These are phyloP conservation scores for Drosophila sordidapex DNA, from an alignment of 2,888 invertebrate species.

Conservation along the genomic window DNA sequence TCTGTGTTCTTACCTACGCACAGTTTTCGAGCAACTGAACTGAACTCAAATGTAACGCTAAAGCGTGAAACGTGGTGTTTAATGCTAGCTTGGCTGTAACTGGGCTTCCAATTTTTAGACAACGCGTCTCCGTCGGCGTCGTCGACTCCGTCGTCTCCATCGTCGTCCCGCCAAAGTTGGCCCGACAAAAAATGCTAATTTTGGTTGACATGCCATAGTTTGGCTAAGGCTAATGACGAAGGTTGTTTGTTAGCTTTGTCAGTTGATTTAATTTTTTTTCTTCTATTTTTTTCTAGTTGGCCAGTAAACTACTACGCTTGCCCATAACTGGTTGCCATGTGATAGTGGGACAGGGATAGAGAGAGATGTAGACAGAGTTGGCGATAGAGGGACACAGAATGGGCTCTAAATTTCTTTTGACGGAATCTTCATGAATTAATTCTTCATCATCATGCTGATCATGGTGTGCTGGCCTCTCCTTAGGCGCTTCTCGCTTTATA, in stretches of 20 bases:
- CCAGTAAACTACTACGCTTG: conserved; percentile 45
- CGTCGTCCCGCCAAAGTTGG: conserved; percentile 47
- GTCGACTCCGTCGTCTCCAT: conserved; percentile 12
- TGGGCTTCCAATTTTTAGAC: conserved; percentile 47
- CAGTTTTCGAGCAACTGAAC: conserved; percentile 61
- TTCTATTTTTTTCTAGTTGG: conserved; percentile 4
- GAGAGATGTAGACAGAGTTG: conserved; percentile 1
- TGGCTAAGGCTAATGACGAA: conserved; percentile 82
- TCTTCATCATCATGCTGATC: conserved; percentile 26
- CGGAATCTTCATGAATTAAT: conserved; percentile 81
- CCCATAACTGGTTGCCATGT: conserved; percentile 67
- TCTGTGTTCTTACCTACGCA: conserved; percentile 74
- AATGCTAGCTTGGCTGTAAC: conserved; percentile 4
- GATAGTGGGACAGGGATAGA: conserved; percentile 22
- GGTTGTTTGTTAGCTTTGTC: conserved; percentile 80
- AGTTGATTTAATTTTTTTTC: conserved; percentile 65
- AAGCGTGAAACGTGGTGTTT: conserved; percentile 18
- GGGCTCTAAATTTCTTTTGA: conserved; percentile 76
- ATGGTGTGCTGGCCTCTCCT: conserved; percentile 42
- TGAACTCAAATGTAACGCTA: conserved; percentile 6
- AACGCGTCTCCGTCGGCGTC: conserved; percentile 51
- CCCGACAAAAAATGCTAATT: conserved; percentile 75
- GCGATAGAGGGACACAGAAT: conserved; percentile 7
- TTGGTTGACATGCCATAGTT: conserved; percentile 81
- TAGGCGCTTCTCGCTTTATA: conserved; percentile 59